These are phyloP conservation scores for Pipistrellus pygmaeus DNA, from an alignment of 2,797 vertebrate species.

Conservation along the genomic window DNA sequence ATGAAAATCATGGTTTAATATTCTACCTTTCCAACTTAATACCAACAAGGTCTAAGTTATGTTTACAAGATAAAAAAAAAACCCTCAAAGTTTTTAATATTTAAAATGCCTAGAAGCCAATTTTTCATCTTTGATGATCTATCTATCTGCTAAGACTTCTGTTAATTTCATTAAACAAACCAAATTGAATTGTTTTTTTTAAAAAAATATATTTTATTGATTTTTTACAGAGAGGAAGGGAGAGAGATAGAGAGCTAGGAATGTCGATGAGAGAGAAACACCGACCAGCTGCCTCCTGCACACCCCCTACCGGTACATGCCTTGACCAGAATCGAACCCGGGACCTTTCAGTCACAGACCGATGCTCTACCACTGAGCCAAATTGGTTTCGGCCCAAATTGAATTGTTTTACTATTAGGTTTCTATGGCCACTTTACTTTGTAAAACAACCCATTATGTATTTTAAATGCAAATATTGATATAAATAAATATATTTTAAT, in stretches of 20 bases:
- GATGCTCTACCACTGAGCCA: too few relatives aligned
- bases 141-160: slow-evolving; percentile 73
- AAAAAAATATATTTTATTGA: too few relatives aligned
- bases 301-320: too few relatives aligned
- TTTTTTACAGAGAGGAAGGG: too few relatives aligned
- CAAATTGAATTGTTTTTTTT: slow-evolving; percentile 58
- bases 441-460: neutral
- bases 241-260: too few relatives aligned
- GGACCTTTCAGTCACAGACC: too few relatives aligned
- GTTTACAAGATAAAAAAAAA: slow-evolving; percentile 84
- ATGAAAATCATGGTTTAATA: slow-evolving; percentile 86
- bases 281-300: too few relatives aligned
- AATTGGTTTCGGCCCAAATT: slow-evolving; percentile 16
- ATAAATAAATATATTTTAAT: slow-evolving; percentile 48
- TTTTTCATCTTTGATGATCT: slow-evolving; percentile 68
- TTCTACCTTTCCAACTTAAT: slow-evolving; percentile 87
- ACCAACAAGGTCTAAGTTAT: slow-evolving; percentile 87
- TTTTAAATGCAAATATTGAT: slow-evolving; percentile 32
- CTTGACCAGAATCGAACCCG: too few relatives aligned
- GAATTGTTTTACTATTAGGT: slow-evolving; percentile 69
- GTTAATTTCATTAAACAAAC: slow-evolving; percentile 75
- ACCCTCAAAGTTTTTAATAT: slow-evolving; percentile 81
- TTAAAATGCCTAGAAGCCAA: slow-evolving; percentile 78
- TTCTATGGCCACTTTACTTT: slow-evolving; percentile 68
- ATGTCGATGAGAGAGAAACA: too few relatives aligned